Percentiles rank a stretch among this genome's conserved stretches.
Evolutionary conservation across 2,888 invertebrate species (phyloP).

Genomic region (Odontocolon sp.): DNA sequence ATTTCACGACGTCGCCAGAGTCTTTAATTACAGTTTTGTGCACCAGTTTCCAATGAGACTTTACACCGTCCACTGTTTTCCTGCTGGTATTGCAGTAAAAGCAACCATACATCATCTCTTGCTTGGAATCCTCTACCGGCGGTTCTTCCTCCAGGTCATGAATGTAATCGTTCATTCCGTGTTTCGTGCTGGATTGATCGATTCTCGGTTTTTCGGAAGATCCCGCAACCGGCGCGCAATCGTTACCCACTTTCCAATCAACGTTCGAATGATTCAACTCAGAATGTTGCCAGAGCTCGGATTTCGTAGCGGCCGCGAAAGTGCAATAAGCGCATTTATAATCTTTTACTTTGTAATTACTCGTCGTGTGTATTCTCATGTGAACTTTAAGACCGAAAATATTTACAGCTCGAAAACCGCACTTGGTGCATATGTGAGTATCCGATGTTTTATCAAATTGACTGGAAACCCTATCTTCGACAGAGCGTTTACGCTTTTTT

Average conservation of each 20-base stretch:
- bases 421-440: conserved; percentile 66
- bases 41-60: conserved; percentile 71
- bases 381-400: conserved; percentile 72
- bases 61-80: conserved; percentile 67
- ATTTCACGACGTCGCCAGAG: background rate
- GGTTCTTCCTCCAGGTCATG: conserved; percentile 68
- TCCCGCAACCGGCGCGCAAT: background rate
- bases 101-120: conserved; percentile 69
- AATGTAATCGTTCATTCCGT: conserved; percentile 62
- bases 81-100: conserved; percentile 72
- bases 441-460: conserved; percentile 16
- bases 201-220: conserved; percentile 1
- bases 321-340: conserved; percentile 76
- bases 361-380: conserved; percentile 69
- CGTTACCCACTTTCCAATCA: conserved; percentile 65
- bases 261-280: conserved; percentile 72
- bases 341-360: too few species aligned
- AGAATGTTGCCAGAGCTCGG: conserved; percentile 74
- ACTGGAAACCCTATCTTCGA: conserved; percentile 12
- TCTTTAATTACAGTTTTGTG: conserved; percentile 64
- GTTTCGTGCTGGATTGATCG: conserved; percentile 37
- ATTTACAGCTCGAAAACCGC: conserved; percentile 73
- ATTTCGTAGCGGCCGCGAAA: conserved; percentile 67
- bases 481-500: conserved; percentile 65
- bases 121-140: conserved; percentile 11